phyloP scores from a whole-genome alignment of 2,113 vertebrate genomes.

The Acrocephalus arundinaceus region DNA sequence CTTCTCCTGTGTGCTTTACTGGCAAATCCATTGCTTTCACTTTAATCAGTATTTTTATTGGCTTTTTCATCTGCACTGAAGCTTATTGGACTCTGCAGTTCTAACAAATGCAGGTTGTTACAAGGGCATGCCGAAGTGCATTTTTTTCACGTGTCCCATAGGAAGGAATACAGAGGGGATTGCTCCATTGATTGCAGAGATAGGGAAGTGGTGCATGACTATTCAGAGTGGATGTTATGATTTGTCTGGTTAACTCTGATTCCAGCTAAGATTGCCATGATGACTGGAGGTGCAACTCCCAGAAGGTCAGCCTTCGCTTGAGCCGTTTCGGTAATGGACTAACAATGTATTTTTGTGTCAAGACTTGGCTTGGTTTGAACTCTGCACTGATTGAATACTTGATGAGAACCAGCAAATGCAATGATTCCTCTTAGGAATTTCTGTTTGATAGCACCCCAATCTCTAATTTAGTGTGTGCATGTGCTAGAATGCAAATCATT shows the following conservation, averaged over 20 bases:
- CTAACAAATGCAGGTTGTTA: conserved; percentile 27
- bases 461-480: conserved; percentile 5
- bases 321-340: neutral
- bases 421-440: conserved; percentile 40
- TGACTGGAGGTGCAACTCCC: conserved; percentile 12
- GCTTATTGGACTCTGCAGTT: conserved; percentile 32
- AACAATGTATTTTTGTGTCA: conserved; percentile 21
- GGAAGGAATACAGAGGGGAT: conserved; percentile 11
- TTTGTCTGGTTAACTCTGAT: conserved; percentile 47
- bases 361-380: neutral
- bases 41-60: conserved; percentile 61
- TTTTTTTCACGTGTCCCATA: neutral
- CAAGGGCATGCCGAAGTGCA: conserved; percentile 6
- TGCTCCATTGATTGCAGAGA: conserved; percentile 26
- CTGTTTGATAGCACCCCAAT: neutral
- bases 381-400: conserved; percentile 33
- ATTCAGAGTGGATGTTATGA: conserved; percentile 37
- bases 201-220: conserved; percentile 50
- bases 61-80: conserved; percentile 4
- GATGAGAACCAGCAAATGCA: conserved; percentile 9
- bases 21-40: conserved; percentile 43
- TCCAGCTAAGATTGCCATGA: conserved; percentile 12
- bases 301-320: neutral
- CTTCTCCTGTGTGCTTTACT: conserved; percentile 25
- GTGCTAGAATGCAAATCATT: conserved; percentile 15